Base-by-base conservation (phyloP, 2,113 vertebrate genomes). In the Tursiops truncatus region DNA sequence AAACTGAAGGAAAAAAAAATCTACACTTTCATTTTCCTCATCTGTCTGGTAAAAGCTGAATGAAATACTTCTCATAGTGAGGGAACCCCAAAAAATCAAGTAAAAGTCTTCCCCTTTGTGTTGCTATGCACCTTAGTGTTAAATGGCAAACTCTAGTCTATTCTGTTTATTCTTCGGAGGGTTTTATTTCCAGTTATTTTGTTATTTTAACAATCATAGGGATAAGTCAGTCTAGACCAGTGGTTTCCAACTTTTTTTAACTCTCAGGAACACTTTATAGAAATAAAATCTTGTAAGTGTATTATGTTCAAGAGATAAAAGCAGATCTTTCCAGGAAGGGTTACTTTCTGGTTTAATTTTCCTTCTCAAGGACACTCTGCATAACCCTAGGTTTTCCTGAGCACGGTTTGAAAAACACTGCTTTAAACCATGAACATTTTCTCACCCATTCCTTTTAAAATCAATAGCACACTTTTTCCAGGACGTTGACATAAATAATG, bases 241-340 rank as follows among this genome's bases (percentile, higher is more conserved):
- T 70, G 25, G 36, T 80, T 91, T 85, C 50, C 28, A 79, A 26
- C 17, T 41, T 84, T 91, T 83, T 84, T 84, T 62, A 70, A 70
- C 36, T 70, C 18, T 70, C 5, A 92, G 33, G 1, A 73, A 56
- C 5, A 65, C 4, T 77, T 93, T 77, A 89, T 31, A 92, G 15
- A 91, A 93, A 77, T 56, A 8, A 70, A 91, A 85, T 44, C 0
- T 80, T 96, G 25, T 63, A 71, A 31, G 3, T 89, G 53, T 86
- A 93, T 91, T 91, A 71, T 86, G 44, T 67, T 92, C 53, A 95
- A 73, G 8, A 63, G 20, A 89, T 86, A 81, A 96, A 80, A 80
- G 4, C 6, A 36, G 84, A 79, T 68, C 0, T 83, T 97, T 85
- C 68, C 10, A 60, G 21, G 68, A 83, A 23, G 2, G 7, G 5